Percentiles rank a stretch among this genome's conserved stretches.
Evolutionary conservation across 1,140 invertebrate genomes (phyloP).

Genomic region (Dufourea novaeangliae): DNA sequence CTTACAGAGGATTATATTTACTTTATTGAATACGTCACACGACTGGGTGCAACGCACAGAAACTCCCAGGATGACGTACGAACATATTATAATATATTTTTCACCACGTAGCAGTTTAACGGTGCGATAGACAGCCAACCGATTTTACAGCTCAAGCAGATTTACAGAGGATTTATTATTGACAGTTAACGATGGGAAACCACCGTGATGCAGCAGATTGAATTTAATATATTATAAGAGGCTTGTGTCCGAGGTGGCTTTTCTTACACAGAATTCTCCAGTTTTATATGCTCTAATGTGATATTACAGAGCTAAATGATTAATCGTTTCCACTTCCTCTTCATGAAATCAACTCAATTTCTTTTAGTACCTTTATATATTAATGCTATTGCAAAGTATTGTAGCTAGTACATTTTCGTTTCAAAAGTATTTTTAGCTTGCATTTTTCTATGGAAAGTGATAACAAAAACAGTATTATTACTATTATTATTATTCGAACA

Average conservation of each 20-base stretch:
- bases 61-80: constrained; percentile 50
- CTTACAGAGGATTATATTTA: constrained; percentile 83
- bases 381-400: not conserved
- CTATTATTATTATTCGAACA: constrained; percentile 14
- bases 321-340: not conserved
- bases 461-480: not conserved
- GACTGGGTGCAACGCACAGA: constrained; percentile 51
- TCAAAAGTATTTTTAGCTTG: not conserved
- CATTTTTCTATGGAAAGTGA: not conserved
- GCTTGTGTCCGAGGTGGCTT: constrained; percentile 63
- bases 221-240: constrained; percentile 76
- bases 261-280: constrained; percentile 14
- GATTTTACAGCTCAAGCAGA: constrained; percentile 79
- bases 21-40: constrained; percentile 74
- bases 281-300: constrained; percentile 41
- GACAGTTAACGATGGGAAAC: constrained; percentile 80
- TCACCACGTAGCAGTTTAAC: constrained; percentile 75
- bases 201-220: constrained; percentile 80
- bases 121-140: constrained; percentile 80
- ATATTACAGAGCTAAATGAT: constrained; percentile 34
- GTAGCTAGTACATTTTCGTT: not conserved
- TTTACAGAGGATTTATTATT: constrained; percentile 81
- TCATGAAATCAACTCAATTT: not conserved
- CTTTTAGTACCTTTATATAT: not conserved
- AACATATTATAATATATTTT: constrained; percentile 79